Base-by-base conservation (phyloP, 2,797 vertebrate species). In the Craterocephalus amniculus region DNA sequence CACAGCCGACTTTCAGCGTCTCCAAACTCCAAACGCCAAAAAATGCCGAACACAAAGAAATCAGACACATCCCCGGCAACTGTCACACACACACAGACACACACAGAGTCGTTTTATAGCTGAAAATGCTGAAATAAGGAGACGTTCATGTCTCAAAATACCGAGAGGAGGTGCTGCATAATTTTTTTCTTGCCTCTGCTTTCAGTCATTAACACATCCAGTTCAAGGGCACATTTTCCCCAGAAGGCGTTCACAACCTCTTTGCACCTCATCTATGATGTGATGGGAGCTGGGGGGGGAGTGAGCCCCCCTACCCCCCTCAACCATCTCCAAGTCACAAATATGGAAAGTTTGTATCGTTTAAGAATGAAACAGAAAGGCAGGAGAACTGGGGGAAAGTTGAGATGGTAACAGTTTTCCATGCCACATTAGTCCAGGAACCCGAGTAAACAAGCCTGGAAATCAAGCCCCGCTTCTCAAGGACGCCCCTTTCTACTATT, bases 121-220 rank as follows among this genome's bases (percentile, higher is more conserved):
- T 62, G 83, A 76, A 31, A 89, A 83, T 70, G 58, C 32, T 24
- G 27, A 78, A 85, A 81, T 51, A 52, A 87, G 83, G 80, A 70
- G 79, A 74, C 70, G 67, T 86, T 90, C 78, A 89, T 80, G 78
- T 80, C 85, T 75, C 54, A 76, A 78, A 85, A 80, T 10, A 72
- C 72, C 8, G 67, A 67, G 72, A 81, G 69, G 76, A 75, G 83
- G 61, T 61, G 84, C 82, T 65, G 86, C 82, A 77, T 78, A 75
- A 67, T 85, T 84, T 86, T 83, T 64, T 59, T 67, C 72, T 58
- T 70, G 55, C 71, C 62, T 75, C 65, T 35, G 61, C 31, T 48
- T 81, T 90, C 80, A 87, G 83, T 90, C 89, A 91, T 91, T 88
- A 91, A 87, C 90, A 90, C 90, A 79, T 89, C 73, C 76, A 80